Conservation (phyloP, 2,888 invertebrate species). For the Tridacna gigas region DNA sequence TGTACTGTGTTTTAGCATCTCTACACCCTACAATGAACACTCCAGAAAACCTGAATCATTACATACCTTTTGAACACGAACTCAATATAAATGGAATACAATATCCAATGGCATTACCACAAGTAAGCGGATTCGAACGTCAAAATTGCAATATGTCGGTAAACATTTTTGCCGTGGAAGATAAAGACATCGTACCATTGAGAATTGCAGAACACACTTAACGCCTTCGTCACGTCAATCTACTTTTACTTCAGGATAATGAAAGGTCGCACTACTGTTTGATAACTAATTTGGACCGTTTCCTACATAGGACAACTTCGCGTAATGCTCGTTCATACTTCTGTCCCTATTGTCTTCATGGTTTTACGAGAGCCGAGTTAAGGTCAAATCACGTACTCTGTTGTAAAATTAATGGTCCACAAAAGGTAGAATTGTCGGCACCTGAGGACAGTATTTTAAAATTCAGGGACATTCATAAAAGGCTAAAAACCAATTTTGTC, state of each 20-base stretch:
- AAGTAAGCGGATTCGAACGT: slow-evolving; percentile 49
- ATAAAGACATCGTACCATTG: slow-evolving; percentile 48
- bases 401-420: slow-evolving; percentile 46
- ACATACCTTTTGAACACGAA: slow-evolving; percentile 32
- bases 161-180: slow-evolving; percentile 60
- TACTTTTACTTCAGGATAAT: slow-evolving; percentile 44
- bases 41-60: slow-evolving; percentile 34
- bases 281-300: slow-evolving; percentile 56
- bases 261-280: slow-evolving; percentile 55
- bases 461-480: slow-evolving; percentile 53
- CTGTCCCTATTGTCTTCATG: slow-evolving; percentile 58
- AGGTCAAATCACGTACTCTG: slow-evolving; percentile 40
- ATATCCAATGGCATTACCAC: slow-evolving; percentile 42
- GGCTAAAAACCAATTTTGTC: slow-evolving; percentile 48
- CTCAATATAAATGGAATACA: slow-evolving; percentile 47
- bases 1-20: slow-evolving; percentile 48
- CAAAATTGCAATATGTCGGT: slow-evolving; percentile 54
- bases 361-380: slow-evolving; percentile 31
- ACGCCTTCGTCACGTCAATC: slow-evolving; percentile 54
- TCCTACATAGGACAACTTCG: slow-evolving; percentile 42
- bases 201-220: slow-evolving; percentile 39
- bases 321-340: slow-evolving; percentile 15
- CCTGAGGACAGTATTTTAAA: slow-evolving; percentile 49
- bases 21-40: slow-evolving; percentile 31
- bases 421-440: slow-evolving; percentile 49